Base-by-base conservation (phyloP, 2,888 invertebrate species). In the Odontomyia ornata region DNA sequence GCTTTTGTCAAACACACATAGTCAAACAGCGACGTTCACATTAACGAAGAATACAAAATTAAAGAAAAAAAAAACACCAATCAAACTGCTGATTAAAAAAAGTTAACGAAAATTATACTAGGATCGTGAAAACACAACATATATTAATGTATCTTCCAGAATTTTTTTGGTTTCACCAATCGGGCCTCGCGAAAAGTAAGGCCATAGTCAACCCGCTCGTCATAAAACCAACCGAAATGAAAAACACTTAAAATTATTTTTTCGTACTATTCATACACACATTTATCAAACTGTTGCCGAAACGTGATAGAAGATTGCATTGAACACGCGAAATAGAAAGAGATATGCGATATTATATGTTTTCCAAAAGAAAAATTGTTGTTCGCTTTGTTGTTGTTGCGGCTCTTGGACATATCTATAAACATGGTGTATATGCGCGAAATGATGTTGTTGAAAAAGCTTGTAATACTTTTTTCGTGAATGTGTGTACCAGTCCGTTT, bases 211-310 rank as follows among this genome's bases (percentile, higher is more conserved):
- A n/a, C n/a, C 64, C 28, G 28, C 72, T 72, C 72, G 72, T 72
- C 72, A 72, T 72, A 72, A 56, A 72, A 60, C 57, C 57, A 57
- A 57, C 73, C 57, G 73, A 73, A 73, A 71, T 73, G 57, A 57
- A 57, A 57, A 73, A 73, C 73, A 73, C 73, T 73, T 73, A 57
- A 57, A 73, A 73, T 43, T 60, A 57, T 57, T 73, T 46, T 69
- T 69, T 46, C 69, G 46, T 69, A 25, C 69, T 69, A 69, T 69
- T 69, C 69, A 46, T 25, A 47, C 69, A 60, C 57, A 73, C 73
- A 73, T 73, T 57, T 73, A 73, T 60, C 73, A 57, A 60, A 57
- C 23, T 52, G 28, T 69, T 23, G 69, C 46, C 69, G 56, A 56
- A 72, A 56, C 25, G 73, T 36, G 73, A 73, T 36, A 27, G 73